Percentiles rank a stretch among this genome's conserved stretches.
Conservation (phyloP, 2,113 vertebrate species). For the Aphyosemion australe region DNA sequence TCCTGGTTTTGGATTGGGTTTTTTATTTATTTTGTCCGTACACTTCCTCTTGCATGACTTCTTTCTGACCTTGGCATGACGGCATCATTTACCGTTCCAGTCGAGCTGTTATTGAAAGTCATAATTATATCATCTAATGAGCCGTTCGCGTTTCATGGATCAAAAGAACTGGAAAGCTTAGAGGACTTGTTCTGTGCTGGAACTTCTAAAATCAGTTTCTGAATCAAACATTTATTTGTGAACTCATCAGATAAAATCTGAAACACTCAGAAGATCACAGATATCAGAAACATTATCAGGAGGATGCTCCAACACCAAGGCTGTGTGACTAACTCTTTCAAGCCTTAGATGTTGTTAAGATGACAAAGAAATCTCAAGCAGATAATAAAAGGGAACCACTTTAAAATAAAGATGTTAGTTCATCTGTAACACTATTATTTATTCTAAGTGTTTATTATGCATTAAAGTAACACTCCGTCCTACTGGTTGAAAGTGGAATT, state of each 20-base stretch:
- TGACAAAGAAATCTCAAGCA: not conserved
- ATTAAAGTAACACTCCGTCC: no score
- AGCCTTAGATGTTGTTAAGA: not conserved
- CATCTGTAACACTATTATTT: no score
- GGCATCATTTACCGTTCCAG: not conserved
- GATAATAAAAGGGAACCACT: not conserved
- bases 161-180: conserved; percentile 3
- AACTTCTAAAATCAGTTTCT: not conserved
- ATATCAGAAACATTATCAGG: not conserved
- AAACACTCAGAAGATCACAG: not conserved
- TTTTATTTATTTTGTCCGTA: not conserved
- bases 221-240: not conserved
- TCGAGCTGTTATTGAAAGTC: conserved; percentile 3
- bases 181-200: not conserved
- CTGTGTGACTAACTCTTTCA: not conserved
- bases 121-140: conserved; percentile 16
- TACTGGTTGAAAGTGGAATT: no score
- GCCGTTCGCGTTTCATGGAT: conserved; percentile 9
- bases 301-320: not conserved
- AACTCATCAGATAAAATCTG: not conserved
- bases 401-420: no score
- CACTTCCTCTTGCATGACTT: conserved; percentile 6
- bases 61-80: not conserved
- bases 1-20: not conserved
- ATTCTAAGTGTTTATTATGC: no score